Evolutionary conservation across 2,797 vertebrate genomes (phyloP), one percentile per base, ranked within the genome.

Genomic region (Toxotes lorentzi): DNA sequence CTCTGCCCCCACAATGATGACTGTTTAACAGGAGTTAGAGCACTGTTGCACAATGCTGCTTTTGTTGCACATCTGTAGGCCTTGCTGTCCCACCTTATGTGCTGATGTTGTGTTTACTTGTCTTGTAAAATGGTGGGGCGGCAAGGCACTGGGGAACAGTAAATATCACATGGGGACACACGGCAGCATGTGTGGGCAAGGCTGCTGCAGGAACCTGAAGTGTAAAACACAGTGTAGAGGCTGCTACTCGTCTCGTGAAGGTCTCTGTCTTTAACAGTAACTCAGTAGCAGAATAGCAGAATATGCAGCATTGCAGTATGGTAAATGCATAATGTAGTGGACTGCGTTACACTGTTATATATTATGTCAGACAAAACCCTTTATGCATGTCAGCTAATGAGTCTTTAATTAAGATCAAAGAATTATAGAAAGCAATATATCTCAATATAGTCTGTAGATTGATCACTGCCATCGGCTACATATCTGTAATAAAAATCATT

Each of bases 91-190:
- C 73, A 43, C 73, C 75, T 66, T 24, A 32, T 87, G 83, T 48
- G 74, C 77, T 84, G 88, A 82, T 89, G 85, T 76, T 86, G 84
- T 87, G 84, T 91, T 91, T 88, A 76, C 76, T 78, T 61, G 71
- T 70, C 77, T 88, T 82, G 80, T 86, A 86, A 91, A 87, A 56
- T 1, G 53, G 61, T 45, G 76, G 69, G 70, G 62, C 1, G 47
- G 63, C 43, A 38, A 66, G 58, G 69, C 61, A 19, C 75, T 3
- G 70, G 82, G 86, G 82, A 86, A 68, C 73, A 70, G 73, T 86
- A 85, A 89, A 79, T 70, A 82, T 87, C 86, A 79, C 61, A 16
- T 23, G 72, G 64, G 60, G 77, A 77, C 45, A 30, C 58, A 69
- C 12, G 50, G 58, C 57, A 74, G 74, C 78, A 61, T 83, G 60